Base-by-base conservation (phyloP, 2,113 vertebrate species). In the Istiophorus platypterus region DNA sequence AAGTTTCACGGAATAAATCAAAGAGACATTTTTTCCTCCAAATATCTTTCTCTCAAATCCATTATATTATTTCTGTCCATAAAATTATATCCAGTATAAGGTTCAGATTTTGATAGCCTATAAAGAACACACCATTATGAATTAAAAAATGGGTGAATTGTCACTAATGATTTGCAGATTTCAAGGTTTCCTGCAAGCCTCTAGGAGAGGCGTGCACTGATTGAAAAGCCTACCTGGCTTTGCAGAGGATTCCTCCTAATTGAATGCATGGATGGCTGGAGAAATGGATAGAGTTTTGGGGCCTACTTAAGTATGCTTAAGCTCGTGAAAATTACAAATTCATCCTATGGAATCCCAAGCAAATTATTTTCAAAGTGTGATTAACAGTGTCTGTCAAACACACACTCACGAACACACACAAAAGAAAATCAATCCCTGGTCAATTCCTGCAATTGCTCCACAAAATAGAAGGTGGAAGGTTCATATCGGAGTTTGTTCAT, bases 331-430 rank as follows among this genome's bases (percentile, higher is more conserved):
- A 93, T 91, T 87, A 87, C 76, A 85, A 69, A 91, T 88, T 66
- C 89, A 82, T 88, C 68, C 78, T 72, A 88, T 89, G 70, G 83
- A 91, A 91, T 92, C 86, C 80, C 61, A 67, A 84, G 89, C 80
- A 90, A 94, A 95, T 91, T 91, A 91, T 91, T 91, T 94, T 90
- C 54, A 78, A 92, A 93, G 81, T 91, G 89, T 91, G 87, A 95
- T 93, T 84, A 93, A 93, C 92, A 82, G 84, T 89, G 66, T 92
- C 90, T 90, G 87, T 88, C 85, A 87, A 82, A 91, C 59, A 37
- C 47, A 26, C 74, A 72, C 63, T 12, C 37, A 41, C 54, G 41
- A 49, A 31, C 64, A 69, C 14, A 78, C 68, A 81, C 22, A 83
- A 66, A 15, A 75, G 80, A 79, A 85, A 81, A 86, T 89, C 64